These are phyloP conservation scores for Seriola dumerili DNA, from an alignment of 2,113 vertebrate species.

Conservation along the genomic window DNA sequence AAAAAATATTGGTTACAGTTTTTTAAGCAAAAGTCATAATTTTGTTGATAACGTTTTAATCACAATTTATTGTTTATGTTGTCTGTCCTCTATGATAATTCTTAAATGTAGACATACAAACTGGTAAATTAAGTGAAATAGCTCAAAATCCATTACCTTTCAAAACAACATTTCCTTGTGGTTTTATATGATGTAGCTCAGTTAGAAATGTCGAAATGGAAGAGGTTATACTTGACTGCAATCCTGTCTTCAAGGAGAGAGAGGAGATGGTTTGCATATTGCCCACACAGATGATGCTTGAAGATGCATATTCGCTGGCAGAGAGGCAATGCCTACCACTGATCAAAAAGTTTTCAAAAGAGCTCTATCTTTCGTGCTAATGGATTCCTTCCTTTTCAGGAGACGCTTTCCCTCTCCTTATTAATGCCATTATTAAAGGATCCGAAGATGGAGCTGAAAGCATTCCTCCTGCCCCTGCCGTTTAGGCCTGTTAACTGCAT, in stretches of 20 bases:
- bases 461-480: slow-evolving; percentile 79
- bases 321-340: slow-evolving; percentile 67
- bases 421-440: slow-evolving; percentile 82
- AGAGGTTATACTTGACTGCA: slow-evolving; percentile 79
- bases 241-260: slow-evolving; percentile 85
- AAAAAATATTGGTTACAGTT: slow-evolving; percentile 48
- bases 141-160: slow-evolving; percentile 81
- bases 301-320: slow-evolving; percentile 81
- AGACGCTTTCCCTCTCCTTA: slow-evolving; percentile 78
- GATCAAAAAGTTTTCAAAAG: slow-evolving; percentile 70
- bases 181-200: slow-evolving; percentile 57
- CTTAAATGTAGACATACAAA: slow-evolving; percentile 31
- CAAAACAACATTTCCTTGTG: slow-evolving; percentile 70
- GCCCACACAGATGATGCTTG: slow-evolving; percentile 82
- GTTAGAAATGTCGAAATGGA: slow-evolving; percentile 77
- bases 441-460: slow-evolving; percentile 87
- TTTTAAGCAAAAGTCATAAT: slow-evolving; percentile 30
- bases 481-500: slow-evolving; percentile 86
- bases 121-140: slow-evolving; percentile 54
- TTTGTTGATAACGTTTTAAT: slow-evolving; percentile 43
- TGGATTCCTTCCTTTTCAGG: slow-evolving; percentile 84
- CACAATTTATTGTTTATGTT: slow-evolving; percentile 17
- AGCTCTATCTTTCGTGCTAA: slow-evolving; percentile 72
- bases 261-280: slow-evolving; percentile 80
- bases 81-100: slow-evolving; percentile 37